These are phyloP conservation scores for Cyrtonyx montezumae DNA, from an alignment of 2,113 vertebrate species.

Conservation along the genomic window DNA sequence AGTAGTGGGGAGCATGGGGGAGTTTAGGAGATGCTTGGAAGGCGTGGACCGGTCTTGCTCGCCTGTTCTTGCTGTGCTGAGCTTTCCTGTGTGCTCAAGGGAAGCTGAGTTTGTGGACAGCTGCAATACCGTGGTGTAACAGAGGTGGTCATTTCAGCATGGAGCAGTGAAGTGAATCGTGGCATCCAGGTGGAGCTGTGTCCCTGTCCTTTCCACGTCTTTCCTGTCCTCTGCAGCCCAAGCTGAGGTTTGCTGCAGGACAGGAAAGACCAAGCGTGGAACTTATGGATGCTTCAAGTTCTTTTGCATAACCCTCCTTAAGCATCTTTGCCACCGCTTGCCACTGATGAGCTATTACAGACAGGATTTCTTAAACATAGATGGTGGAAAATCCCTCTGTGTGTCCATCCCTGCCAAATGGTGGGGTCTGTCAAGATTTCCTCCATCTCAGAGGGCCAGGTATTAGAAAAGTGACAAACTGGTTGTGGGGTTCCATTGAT, in stretches of 20 bases:
- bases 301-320: fast-evolving
- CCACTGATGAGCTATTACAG: background rate
- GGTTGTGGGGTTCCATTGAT: background rate
- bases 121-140: fast-evolving
- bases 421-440: background rate
- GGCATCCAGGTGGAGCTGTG: background rate
- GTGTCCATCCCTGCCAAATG: background rate
- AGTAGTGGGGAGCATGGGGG: fast-evolving
- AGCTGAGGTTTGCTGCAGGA: background rate
- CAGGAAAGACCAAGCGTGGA: fast-evolving
- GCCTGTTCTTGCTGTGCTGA: fast-evolving
- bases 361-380: background rate
- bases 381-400: background rate
- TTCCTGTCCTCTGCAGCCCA: background rate
- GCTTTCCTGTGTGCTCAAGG: background rate
- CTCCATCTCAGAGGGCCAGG: background rate
- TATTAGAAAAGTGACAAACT: constrained; percentile 39
- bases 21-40: background rate
- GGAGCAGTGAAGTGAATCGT: background rate
- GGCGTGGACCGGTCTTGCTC: fast-evolving
- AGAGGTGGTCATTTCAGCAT: background rate
- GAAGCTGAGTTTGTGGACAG: background rate
- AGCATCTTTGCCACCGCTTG: background rate
- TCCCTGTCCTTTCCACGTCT: background rate
- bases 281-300: background rate